Conservation (phyloP, 1,140 invertebrate genomes). For the Akabosia matsudoensis region DNA sequence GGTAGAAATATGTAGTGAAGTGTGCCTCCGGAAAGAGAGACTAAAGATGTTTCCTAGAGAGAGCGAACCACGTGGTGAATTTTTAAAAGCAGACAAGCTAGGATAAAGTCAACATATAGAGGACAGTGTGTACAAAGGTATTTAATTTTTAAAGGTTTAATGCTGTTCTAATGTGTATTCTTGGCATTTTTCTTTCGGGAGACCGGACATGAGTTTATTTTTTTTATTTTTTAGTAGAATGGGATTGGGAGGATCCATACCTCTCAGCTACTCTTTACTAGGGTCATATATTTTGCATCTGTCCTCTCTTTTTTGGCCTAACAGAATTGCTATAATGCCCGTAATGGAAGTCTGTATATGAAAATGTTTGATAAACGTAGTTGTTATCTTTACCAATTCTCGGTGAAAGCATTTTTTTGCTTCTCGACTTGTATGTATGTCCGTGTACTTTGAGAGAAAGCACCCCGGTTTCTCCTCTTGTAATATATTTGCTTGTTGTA, state of each 20-base stretch:
- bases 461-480: not conserved
- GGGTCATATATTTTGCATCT: not conserved
- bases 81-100: not conserved
- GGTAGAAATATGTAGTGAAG: not conserved
- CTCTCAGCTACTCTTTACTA: not conserved
- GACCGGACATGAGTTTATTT: constrained; percentile 13
- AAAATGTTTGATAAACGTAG: too few relatives aligned
- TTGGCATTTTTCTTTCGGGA: constrained; percentile 1
- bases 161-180: not conserved
- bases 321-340: not conserved
- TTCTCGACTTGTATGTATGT: too few relatives aligned
- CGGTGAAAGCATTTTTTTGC: too few relatives aligned
- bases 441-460: too few relatives aligned
- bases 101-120: not conserved
- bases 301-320: not conserved
- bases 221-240: too few relatives aligned
- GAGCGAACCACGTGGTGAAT: not conserved
- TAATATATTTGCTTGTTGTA: not conserved
- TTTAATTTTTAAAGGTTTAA: constrained; percentile 15
- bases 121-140: not conserved
- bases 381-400: too few relatives aligned
- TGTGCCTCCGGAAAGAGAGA: not conserved
- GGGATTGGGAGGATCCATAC: constrained; percentile 10
- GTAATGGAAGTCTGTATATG: not conserved
- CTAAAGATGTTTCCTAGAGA: not conserved